These are phyloP conservation scores for Drosophila guanche DNA, from an alignment of 1,140 invertebrate genomes.

Conservation along the genomic window DNA sequence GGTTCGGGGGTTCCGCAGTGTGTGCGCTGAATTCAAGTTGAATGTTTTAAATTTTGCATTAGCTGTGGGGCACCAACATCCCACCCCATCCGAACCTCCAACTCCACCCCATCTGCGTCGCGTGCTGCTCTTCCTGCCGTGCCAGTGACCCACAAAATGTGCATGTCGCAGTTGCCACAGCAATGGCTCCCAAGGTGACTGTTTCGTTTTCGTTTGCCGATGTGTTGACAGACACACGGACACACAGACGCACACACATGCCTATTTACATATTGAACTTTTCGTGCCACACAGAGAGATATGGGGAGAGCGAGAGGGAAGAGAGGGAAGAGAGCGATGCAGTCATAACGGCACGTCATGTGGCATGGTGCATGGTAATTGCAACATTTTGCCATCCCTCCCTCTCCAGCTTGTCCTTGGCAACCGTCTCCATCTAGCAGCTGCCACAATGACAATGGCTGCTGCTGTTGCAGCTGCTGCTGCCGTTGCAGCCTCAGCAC, in stretches of 20 bases:
- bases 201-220: conserved; percentile 74
- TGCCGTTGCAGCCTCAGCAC: conserved; percentile 40
- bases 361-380: conserved; percentile 71
- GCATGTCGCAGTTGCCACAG: conserved; percentile 67
- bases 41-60: conserved; percentile 47
- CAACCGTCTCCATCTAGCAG: conserved; percentile 52
- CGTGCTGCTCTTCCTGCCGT: conserved; percentile 3
- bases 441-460: conserved; percentile 51
- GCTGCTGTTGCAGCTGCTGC: conserved; percentile 13
- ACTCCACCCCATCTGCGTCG: background rate
- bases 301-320: conserved; percentile 30
- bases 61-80: conserved; percentile 32
- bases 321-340: background rate
- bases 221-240: conserved; percentile 72
- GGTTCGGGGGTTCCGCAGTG: too few relatives aligned
- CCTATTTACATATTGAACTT: conserved; percentile 52
- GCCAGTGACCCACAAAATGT: conserved; percentile 70
- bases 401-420: conserved; percentile 37
- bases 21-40: conserved; percentile 28
- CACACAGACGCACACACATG: conserved; percentile 19
- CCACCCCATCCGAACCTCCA: background rate
- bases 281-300: conserved; percentile 17
- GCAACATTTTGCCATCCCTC: conserved; percentile 58
- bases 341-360: conserved; percentile 44
- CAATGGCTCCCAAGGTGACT: conserved; percentile 77